A percentile compares a stretch with the other conserved stretches of the same genome.
These are phyloP conservation scores for Chaetura pelagica DNA, from an alignment of 2,113 vertebrate species.

Conservation along the genomic window DNA sequence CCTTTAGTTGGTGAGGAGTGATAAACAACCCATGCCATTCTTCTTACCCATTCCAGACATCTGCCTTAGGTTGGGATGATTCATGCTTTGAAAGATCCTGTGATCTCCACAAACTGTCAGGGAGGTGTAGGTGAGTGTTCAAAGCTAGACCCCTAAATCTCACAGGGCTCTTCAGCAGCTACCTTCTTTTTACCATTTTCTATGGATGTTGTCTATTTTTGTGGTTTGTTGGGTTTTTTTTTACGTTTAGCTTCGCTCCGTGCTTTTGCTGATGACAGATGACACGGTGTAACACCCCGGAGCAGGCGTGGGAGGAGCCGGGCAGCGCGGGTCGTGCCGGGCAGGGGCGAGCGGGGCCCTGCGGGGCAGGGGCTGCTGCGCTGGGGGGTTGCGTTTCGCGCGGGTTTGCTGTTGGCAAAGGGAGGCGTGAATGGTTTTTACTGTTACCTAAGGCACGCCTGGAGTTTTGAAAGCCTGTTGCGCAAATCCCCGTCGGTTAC, in stretches of 20 bases:
- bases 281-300: too few relatives aligned
- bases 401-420: background rate
- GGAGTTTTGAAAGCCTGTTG: background rate
- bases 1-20: slow-evolving; percentile 27
- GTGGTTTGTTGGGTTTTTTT: background rate
- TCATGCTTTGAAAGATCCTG: background rate
- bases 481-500: background rate
- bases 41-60: slow-evolving; percentile 36
- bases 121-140: background rate
- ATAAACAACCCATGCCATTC: slow-evolving; percentile 54
- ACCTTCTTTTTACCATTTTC: background rate
- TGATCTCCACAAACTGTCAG: background rate
- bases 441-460: background rate
- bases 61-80: slow-evolving; percentile 41
- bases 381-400: background rate
- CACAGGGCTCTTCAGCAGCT: background rate
- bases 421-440: background rate
- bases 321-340: too few relatives aligned
- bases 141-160: background rate
- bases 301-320: too few relatives aligned
- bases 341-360: too few relatives aligned
- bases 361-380: too few relatives aligned
- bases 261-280: background rate
- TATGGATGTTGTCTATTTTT: background rate
- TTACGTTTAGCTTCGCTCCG: background rate